These are phyloP conservation scores for Scomber scombrus DNA, from an alignment of 2,113 vertebrate species.

Conservation along the genomic window DNA sequence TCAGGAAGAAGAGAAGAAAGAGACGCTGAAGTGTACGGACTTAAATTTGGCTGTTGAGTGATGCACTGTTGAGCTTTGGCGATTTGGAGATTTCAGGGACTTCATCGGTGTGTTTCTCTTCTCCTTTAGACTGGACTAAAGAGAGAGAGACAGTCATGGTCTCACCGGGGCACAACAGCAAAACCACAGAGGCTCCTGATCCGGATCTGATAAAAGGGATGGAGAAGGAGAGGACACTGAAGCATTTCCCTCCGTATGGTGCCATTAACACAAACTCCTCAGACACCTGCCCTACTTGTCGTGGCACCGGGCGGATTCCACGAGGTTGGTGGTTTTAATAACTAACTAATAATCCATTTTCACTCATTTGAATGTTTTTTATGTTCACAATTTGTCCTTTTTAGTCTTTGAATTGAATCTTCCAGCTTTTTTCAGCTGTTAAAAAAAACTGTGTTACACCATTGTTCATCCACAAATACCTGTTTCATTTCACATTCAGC, in stretches of 20 bases:
- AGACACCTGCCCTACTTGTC: constrained; percentile 87
- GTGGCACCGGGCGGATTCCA: constrained; percentile 88
- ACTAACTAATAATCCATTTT: not conserved
- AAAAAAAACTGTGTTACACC: not conserved
- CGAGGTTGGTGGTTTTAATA: constrained; percentile 75
- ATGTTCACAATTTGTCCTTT: too few species aligned
- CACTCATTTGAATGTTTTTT: not conserved
- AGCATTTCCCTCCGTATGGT: constrained; percentile 70
- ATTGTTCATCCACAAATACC: not conserved
- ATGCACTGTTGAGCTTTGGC: not conserved
- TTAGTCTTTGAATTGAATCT: too few species aligned
- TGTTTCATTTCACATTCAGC: constrained; percentile 22
- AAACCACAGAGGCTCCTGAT: constrained; percentile 36
- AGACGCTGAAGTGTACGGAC: not conserved
- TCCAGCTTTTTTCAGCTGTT: too few species aligned
- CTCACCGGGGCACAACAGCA: not conserved
- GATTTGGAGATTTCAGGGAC: not conserved
- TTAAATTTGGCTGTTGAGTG: not conserved
- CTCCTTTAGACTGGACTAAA: not conserved
- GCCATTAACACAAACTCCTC: constrained; percentile 21
- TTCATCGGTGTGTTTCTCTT: not conserved
- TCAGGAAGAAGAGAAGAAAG: not conserved
- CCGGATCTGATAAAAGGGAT: constrained; percentile 29
- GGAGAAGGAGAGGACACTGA: constrained; percentile 46
- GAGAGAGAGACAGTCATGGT: constrained; percentile 12